Base-by-base conservation (phyloP, 1,140 invertebrate species). In the Calosoma granatense region DNA sequence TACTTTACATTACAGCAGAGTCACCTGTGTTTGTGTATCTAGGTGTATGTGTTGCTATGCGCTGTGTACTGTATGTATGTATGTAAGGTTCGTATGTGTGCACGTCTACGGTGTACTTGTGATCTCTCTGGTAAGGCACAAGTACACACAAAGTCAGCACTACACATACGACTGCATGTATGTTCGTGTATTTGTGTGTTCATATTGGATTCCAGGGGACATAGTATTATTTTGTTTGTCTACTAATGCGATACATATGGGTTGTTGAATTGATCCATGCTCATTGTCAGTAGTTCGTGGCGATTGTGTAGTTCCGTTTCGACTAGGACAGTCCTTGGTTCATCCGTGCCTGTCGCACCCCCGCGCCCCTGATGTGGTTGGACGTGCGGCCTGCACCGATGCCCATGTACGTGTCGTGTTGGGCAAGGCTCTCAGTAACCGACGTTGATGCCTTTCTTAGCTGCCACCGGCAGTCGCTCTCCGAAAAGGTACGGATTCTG, bases 401-500 rank as follows among this genome's bases (percentile, higher is more conserved):
- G 26, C 6, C 6, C 26, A n/a, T 36, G 26, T 36, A 36, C n/a
- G 26, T 36, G 6, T 36, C 26, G 6, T 36, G n/a, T 36, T 36
- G 26, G 6, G n/a, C 26, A n/a, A 6, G 26, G 26, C n/a, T 36
- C 26, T 36, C 26, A 36, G 26, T 36, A 36, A 36, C 9, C 41
- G 17, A 87, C 79, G 61, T 88, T 80, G 64, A 83, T 82, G 64
- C 89, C 90, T 71, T 93, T 93, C 70, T 93, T 93, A 26, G 90
- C 90, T 26, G 90, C 90, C 57, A 92, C 87, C 14, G 89, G 89
- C 55, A 93, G 73, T 62, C 87, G 87, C 66, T 92, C 88, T 11
- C 88, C 89, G 63, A 75, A 77, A 56, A 92, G 77, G 63, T 82
- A 93, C 17, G 89, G 89, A 73, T 92, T 92, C 51, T 39, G 54